Conservation (phyloP, 2,888 invertebrate species). For the Tetropium fuscum region DNA sequence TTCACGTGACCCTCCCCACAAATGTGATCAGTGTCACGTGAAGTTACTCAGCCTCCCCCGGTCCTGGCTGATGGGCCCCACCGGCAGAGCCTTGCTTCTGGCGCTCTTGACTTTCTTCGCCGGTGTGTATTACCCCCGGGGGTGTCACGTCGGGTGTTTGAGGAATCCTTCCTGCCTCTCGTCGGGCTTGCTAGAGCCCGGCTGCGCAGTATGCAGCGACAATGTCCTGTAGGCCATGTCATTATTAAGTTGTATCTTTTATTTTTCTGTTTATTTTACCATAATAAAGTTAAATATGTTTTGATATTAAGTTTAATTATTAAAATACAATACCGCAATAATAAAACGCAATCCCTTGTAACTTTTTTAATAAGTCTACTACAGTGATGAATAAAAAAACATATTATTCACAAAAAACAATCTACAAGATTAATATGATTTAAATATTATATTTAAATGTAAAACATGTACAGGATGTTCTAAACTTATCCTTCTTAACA, state of each 20-base stretch:
- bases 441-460: neutral
- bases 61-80: no score
- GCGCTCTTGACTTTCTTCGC: no score
- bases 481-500: neutral
- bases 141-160: no score
- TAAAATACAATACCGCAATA: neutral
- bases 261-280: neutral
- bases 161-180: no score
- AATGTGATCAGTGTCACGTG: no score
- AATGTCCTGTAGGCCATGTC: no score
- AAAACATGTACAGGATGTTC: neutral
- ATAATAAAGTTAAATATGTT: neutral
- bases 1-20: no score
- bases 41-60: no score
- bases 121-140: no score
- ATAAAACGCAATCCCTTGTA: neutral
- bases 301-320: neutral
- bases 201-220: no score
- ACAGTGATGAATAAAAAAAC: neutral
- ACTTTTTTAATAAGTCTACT: neutral
- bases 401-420: neutral
- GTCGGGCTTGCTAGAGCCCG: no score
- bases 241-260: neutral
- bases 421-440: neutral
- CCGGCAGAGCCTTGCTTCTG: no score